Evolutionary conservation across 2,888 invertebrate genomes (phyloP).

Genomic region (Alloplasta piceator): DNA sequence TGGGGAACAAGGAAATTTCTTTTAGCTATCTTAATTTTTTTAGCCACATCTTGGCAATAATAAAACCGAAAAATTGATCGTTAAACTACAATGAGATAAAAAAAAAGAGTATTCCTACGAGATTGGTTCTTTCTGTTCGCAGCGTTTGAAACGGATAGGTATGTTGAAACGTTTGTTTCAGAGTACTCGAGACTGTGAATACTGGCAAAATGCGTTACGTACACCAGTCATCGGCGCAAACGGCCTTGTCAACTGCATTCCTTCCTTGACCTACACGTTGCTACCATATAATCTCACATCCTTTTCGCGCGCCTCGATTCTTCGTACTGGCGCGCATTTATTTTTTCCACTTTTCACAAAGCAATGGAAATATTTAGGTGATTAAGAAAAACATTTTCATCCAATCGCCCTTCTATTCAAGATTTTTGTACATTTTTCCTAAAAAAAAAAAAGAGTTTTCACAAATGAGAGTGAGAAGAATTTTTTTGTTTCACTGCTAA

Average conservation of each 20-base stretch:
- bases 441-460: no score
- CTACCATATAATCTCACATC: constrained; percentile 75
- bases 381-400: constrained; percentile 21
- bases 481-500: no score
- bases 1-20: no score
- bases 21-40: no score
- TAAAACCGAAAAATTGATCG: background rate
- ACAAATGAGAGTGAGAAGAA: no score
- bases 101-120: background rate
- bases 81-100: background rate
- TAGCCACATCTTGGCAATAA: background rate
- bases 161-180: constrained; percentile 58
- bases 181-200: constrained; percentile 12
- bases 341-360: constrained; percentile 44
- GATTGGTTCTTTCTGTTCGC: background rate
- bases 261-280: constrained; percentile 82
- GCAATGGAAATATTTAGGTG: no score
- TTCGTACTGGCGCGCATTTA: constrained; percentile 65
- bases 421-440: no score
- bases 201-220: constrained; percentile 66
- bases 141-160: constrained; percentile 65
- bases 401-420: constrained; percentile 40
- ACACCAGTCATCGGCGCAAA: constrained; percentile 63
- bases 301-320: constrained; percentile 75
- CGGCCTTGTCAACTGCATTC: constrained; percentile 83